A percentile compares a stretch with the other conserved stretches of the same genome.
Evolutionary conservation across 2,888 invertebrate species (phyloP).

Genomic region (Clanis bilineata): DNA sequence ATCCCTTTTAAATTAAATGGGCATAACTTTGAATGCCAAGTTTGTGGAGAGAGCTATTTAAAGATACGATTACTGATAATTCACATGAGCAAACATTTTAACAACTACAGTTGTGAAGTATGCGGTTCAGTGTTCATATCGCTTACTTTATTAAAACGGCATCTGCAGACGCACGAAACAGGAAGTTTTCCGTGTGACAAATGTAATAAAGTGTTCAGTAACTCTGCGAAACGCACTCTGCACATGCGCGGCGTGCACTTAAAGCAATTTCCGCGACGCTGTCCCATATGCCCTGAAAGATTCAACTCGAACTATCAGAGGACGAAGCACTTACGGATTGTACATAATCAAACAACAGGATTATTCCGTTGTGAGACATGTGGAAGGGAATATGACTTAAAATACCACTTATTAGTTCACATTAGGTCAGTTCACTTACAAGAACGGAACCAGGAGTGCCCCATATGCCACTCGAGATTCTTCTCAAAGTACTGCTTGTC

Average conservation of each 20-base stretch:
- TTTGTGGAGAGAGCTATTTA: constrained; percentile 53
- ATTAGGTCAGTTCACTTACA: constrained; percentile 64
- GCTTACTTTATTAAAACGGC: constrained; percentile 48
- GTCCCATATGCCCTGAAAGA: constrained; percentile 63
- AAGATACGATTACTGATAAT: constrained; percentile 59
- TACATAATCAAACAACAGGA: constrained; percentile 54
- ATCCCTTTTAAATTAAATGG: constrained; percentile 63
- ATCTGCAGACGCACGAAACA: constrained; percentile 54
- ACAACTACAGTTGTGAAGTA: constrained; percentile 65
- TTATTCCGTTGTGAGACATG: constrained; percentile 59
- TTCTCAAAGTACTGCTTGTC: constrained; percentile 66
- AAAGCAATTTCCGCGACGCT: constrained; percentile 52
- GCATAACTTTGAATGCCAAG: constrained; percentile 54
- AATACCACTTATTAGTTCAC: constrained; percentile 59
- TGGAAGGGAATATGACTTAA: constrained; percentile 59
- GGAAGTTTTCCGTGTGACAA: constrained; percentile 62
- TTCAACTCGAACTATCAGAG: constrained; percentile 66
- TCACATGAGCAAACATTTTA: constrained; percentile 70
- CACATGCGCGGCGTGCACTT: constrained; percentile 62
- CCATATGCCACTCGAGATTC: constrained; percentile 57
- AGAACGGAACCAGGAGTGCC: constrained; percentile 63
- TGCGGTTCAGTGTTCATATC: constrained; percentile 65
- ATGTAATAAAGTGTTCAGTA: constrained; percentile 66
- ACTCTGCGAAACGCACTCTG: constrained; percentile 48
- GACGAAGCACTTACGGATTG: constrained; percentile 59